Evolutionary conservation across 2,888 invertebrate species (phyloP), one percentile per base, ranked within the genome.

Genomic region (Embidobia sp.): DNA sequence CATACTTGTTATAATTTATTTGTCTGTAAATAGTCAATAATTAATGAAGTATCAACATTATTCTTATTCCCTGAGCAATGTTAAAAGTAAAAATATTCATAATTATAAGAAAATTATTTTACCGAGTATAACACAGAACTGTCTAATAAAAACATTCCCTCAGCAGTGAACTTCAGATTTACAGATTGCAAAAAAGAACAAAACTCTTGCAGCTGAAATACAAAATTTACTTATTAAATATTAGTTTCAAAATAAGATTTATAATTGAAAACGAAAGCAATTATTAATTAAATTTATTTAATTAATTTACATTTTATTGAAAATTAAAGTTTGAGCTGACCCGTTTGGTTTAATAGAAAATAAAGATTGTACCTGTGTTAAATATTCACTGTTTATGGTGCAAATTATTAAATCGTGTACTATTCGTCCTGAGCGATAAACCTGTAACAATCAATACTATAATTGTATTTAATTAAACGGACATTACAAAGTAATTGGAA

Each of bases 151-250:
- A 26, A 46, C 11, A 46, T 7, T 8, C 19, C 27, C 7, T n/a
- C 15, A 15, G 46, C 46, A 5, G 29, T 48, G 29, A 48, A 29
- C 13, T 29, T 48, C 3, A 46, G 13, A 27, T 46, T 15, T 13
- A 27, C 46, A 15, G 11, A 46, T 3, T 46, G n/a, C 27, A 46
- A 46, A 27, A 27, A 46, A 6, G 27, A 11, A 4, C 27, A 46
- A 13, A 46, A 46, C 27, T 46, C 46, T 27, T 46, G 26, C 6
- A 46, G 27, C 46, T 46, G 10, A 42, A 42, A 42, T n/a, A 42
- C 6, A 22, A n/a, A n/a, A n/a, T n/a, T n/a, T n/a, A n/a, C n/a
- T n/a, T n/a, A n/a, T n/a, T n/a, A n/a, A 19, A 22, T 42, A 22
- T 22, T 22, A 8, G 6, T 22, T 44, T 5, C 19, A 5, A 6